phyloP scores from a whole-genome alignment of 2,797 vertebrate genomes.

The Rhynchotus rufescens region DNA sequence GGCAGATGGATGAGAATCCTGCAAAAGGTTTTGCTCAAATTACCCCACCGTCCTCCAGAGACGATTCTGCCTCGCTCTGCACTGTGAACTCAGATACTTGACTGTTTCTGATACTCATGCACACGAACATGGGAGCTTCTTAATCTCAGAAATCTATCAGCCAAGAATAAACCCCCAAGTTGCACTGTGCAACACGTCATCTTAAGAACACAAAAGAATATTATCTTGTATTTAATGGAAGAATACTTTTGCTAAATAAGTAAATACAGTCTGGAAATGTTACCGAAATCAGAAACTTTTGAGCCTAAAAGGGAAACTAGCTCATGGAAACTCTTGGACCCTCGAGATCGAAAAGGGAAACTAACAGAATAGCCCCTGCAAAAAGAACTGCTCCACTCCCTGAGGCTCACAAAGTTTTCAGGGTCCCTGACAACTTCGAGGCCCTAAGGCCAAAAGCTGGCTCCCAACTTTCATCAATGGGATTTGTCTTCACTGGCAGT shows the following conservation, averaged over 20 bases:
- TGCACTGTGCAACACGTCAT: neutral
- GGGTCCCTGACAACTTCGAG: neutral
- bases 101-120: neutral
- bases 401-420: neutral
- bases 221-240: neutral
- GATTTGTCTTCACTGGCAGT: no score
- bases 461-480: neutral
- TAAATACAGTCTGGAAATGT: neutral
- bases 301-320: neutral
- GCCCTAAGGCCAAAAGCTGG: neutral
- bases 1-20: neutral
- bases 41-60: neutral
- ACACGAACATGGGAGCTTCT: accelerated
- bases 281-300: neutral
- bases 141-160: neutral
- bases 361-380: neutral
- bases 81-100: neutral
- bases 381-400: neutral
- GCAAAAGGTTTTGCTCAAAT: neutral
- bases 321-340: neutral
- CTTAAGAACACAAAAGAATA: neutral
- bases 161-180: neutral
- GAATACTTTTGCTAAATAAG: neutral
- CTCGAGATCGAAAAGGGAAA: neutral
- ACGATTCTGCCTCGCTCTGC: neutral